Conservation (phyloP, 2,888 invertebrate species). For the Boloria selene region DNA sequence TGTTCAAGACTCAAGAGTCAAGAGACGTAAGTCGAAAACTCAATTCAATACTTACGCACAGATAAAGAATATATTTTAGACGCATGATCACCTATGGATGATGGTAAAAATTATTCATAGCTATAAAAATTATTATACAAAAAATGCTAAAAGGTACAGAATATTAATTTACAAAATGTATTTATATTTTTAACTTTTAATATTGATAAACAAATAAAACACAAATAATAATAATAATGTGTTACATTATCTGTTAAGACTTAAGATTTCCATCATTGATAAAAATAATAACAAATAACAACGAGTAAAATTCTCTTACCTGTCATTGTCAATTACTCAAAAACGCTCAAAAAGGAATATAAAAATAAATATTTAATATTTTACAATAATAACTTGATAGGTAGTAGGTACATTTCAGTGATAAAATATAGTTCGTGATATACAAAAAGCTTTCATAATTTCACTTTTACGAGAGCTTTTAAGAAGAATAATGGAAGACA, state of each 20-base stretch:
- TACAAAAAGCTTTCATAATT: slow-evolving; percentile 46
- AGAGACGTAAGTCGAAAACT: slow-evolving; percentile 31
- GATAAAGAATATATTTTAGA: slow-evolving; percentile 21
- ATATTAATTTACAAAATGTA: too few species aligned
- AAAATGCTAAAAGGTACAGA: neutral
- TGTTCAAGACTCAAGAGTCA: neutral
- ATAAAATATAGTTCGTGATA: neutral
- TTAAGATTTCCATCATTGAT: too few species aligned
- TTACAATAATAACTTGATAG: too few species aligned
- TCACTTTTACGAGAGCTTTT: slow-evolving; percentile 48
- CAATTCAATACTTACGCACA: slow-evolving; percentile 28
- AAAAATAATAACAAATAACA: too few species aligned
- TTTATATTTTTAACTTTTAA: too few species aligned
- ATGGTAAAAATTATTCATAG: neutral
- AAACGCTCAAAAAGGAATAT: too few species aligned
- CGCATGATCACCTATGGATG: slow-evolving; percentile 7
- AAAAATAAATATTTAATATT: too few species aligned
- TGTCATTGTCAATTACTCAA: too few species aligned
- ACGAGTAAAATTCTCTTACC: too few species aligned
- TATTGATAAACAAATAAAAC: too few species aligned
- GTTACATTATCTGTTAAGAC: too few species aligned
- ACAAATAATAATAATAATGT: too few species aligned
- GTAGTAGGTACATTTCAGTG: neutral
- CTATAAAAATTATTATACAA: neutral
- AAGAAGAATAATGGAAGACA: slow-evolving; percentile 55